Evolutionary conservation across 2,888 invertebrate species (phyloP).

Genomic region (Morpho helenor): DNA sequence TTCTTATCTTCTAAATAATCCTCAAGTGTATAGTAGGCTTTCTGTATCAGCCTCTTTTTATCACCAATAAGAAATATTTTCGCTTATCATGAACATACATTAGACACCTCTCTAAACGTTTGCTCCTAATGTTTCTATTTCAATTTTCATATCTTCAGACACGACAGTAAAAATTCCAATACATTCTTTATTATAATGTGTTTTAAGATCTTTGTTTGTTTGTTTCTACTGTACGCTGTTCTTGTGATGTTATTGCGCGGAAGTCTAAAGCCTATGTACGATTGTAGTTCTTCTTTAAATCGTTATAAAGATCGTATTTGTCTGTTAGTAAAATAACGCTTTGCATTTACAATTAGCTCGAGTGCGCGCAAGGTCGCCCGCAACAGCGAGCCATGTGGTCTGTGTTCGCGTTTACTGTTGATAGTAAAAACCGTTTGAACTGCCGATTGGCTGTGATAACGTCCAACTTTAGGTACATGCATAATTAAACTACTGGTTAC

Average conservation of each 20-base stretch:
- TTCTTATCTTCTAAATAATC: too few species aligned
- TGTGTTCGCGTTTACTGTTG: slow-evolving; percentile 12
- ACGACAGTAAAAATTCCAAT: not conserved
- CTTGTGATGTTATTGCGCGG: not conserved
- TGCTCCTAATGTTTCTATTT: slow-evolving; percentile 7
- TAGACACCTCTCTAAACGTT: not conserved
- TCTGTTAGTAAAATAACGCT: not conserved
- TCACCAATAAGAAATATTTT: too few species aligned
- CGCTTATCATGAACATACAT: too few species aligned
- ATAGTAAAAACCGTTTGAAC: not conserved
- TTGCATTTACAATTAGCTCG: slow-evolving; percentile 19
- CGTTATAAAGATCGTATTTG: not conserved
- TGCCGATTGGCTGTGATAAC: not conserved
- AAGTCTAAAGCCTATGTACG: not conserved
- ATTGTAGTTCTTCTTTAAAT: slow-evolving; percentile 4
- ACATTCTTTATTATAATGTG: not conserved
- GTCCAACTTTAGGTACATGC: too few species aligned
- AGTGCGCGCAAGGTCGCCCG: slow-evolving; percentile 24
- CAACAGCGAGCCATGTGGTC: slow-evolving; percentile 17
- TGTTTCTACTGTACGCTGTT: not conserved
- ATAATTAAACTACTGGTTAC: too few species aligned
- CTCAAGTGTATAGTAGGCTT: too few species aligned
- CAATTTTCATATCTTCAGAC: not conserved
- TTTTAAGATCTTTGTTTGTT: slow-evolving; percentile 1
- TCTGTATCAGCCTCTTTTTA: too few species aligned